These are phyloP conservation scores for Lagenorhynchus albirostris DNA, from an alignment of 2,113 vertebrate genomes.

Conservation along the genomic window DNA sequence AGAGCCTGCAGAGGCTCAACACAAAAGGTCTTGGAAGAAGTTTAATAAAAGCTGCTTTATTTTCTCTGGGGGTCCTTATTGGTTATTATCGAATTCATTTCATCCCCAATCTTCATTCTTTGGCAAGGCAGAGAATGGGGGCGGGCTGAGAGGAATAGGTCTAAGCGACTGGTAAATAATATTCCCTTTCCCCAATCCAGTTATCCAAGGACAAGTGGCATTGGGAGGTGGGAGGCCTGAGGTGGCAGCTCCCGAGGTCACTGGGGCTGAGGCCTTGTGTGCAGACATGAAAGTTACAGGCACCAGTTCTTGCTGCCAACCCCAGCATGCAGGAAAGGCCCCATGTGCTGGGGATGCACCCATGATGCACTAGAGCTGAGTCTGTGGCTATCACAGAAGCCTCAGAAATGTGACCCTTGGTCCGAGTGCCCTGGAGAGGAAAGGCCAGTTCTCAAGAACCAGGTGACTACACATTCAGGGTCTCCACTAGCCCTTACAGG, in stretches of 20 bases:
- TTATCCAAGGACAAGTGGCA: constrained; percentile 33
- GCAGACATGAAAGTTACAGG: not conserved
- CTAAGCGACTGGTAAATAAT: constrained; percentile 15
- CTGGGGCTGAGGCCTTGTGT: not conserved
- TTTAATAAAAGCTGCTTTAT: constrained; percentile 87
- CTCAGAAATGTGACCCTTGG: not conserved
- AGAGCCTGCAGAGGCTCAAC: constrained; percentile 72
- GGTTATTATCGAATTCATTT: constrained; percentile 87
- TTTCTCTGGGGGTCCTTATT: constrained; percentile 84
- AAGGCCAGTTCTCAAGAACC: not conserved
- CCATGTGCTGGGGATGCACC: not conserved
- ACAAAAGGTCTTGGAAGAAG: constrained; percentile 85
- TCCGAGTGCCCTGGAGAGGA: not conserved
- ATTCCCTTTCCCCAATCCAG: constrained; percentile 53
- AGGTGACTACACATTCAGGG: not conserved
- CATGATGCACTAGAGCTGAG: not conserved
- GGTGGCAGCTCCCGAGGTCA: not conserved
- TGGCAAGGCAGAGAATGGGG: constrained; percentile 79
- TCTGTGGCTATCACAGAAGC: not conserved
- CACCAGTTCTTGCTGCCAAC: not conserved
- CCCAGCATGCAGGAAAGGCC: not conserved
- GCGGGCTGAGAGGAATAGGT: not conserved
- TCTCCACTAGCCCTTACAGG: not conserved
- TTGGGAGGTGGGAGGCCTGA: not conserved
- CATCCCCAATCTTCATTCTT: constrained; percentile 85